Conservation (phyloP, 2,113 vertebrate species). For the Silurus asotus region DNA sequence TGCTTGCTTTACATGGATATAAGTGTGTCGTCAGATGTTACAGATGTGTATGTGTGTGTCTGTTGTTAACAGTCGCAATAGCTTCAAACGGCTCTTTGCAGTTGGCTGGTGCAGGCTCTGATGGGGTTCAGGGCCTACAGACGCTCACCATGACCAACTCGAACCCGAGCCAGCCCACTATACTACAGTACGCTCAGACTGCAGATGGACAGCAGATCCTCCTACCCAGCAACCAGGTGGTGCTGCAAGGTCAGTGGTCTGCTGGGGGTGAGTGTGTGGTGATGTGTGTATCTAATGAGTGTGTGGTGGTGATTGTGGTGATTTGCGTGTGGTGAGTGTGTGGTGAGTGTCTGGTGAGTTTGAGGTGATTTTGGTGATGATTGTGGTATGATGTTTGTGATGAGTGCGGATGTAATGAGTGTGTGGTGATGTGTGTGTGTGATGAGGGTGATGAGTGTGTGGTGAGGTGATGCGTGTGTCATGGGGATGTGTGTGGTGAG, state of each 20-base stretch:
- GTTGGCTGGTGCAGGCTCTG: slow-evolving; percentile 92
- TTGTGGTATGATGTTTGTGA: too few relatives aligned
- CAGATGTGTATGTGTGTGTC: neutral
- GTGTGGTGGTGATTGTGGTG: neutral
- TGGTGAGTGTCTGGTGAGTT: neutral
- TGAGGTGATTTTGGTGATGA: neutral
- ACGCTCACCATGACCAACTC: slow-evolving; percentile 94
- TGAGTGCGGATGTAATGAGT: too few relatives aligned
- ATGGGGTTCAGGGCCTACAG: slow-evolving; percentile 94
- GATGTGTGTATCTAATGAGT: neutral
- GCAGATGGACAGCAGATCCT: slow-evolving; percentile 97
- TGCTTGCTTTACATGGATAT: neutral
- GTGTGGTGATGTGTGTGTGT: neutral
- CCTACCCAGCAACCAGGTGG: slow-evolving; percentile 97
- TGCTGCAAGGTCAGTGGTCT: slow-evolving; percentile 88
- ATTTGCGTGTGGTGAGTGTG: neutral
- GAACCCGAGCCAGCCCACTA: slow-evolving; percentile 85
- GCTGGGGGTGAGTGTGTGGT: too few relatives aligned
- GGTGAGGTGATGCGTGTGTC: neutral
- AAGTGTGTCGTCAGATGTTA: neutral
- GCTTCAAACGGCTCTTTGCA: slow-evolving; percentile 97
- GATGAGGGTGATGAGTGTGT: neutral
- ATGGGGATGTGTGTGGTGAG: too few relatives aligned
- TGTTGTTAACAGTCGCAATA: slow-evolving; percentile 84
- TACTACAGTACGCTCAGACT: slow-evolving; percentile 97